Conservation (phyloP, 37 sponge, comb jelly and placozoan species). For the Ephydatia muelleri region DNA sequence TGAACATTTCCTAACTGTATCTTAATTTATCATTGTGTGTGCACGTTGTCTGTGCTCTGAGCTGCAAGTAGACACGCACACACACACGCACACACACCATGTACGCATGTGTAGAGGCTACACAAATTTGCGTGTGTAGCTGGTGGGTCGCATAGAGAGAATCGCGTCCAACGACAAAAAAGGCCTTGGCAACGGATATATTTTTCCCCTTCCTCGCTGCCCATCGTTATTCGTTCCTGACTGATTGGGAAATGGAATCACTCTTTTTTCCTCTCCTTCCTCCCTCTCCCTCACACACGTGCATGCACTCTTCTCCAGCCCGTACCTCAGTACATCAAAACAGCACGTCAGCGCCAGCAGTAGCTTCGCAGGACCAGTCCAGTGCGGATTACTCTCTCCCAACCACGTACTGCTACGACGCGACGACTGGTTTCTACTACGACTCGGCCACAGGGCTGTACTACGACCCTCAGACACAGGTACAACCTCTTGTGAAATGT, state of each 20-base stretch:
- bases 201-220: neutral
- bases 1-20: neutral
- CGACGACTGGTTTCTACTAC: conserved; percentile 86
- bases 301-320: neutral
- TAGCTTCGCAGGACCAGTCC: neutral
- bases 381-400: conserved; percentile 24
- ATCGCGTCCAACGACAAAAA: no score
- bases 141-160: no score
- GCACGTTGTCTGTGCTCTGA: neutral
- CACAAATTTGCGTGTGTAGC: neutral
- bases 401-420: conserved; percentile 73
- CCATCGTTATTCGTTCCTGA: neutral
- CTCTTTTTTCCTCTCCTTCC: neutral
- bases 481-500: conserved; percentile 6
- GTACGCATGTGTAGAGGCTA: neutral
- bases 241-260: no score
- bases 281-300: neutral
- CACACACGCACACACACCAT: no score
- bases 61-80: no score
- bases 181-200: no score
- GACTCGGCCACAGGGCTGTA: conserved; percentile 88
- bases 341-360: neutral
- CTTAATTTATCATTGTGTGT: neutral
- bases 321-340: neutral
- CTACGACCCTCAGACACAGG: conserved; percentile 94